phyloP scores from a whole-genome alignment of 1,140 invertebrate species.

The Cyphomyrmex costatus region DNA sequence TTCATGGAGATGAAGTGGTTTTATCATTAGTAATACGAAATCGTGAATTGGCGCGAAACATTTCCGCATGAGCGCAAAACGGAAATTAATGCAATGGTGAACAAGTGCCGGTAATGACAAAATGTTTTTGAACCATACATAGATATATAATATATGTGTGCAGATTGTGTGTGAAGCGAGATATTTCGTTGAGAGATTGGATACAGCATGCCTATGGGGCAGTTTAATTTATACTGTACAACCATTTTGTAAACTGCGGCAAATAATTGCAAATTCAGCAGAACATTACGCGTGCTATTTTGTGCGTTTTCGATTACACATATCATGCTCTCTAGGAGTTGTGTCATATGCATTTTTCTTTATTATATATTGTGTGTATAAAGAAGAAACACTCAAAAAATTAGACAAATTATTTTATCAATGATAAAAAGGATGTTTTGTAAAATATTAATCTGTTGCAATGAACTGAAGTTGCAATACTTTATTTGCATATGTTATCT shows the following conservation, averaged over 20 bases:
- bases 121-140: constrained; percentile 44
- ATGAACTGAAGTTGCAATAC: constrained; percentile 3
- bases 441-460: neutral
- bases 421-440: neutral
- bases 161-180: constrained; percentile 59
- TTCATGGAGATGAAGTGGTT: constrained; percentile 1
- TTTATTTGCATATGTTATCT: constrained; percentile 10
- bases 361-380: neutral
- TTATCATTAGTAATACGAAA: constrained; percentile 29
- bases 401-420: neutral
- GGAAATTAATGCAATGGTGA: constrained; percentile 59
- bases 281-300: constrained; percentile 40
- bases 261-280: constrained; percentile 35
- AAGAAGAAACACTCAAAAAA: neutral
- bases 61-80: constrained; percentile 59
- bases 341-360: neutral
- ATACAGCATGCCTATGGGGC: constrained; percentile 52
- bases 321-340: neutral
- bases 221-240: constrained; percentile 56
- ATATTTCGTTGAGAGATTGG: constrained; percentile 62
- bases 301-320: constrained; percentile 24
- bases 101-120: constrained; percentile 56
- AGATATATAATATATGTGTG: neutral
- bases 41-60: constrained; percentile 49
- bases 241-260: constrained; percentile 30